phyloP scores from a whole-genome alignment of 2,888 invertebrate species.

The Bruchidius siliquastri region DNA sequence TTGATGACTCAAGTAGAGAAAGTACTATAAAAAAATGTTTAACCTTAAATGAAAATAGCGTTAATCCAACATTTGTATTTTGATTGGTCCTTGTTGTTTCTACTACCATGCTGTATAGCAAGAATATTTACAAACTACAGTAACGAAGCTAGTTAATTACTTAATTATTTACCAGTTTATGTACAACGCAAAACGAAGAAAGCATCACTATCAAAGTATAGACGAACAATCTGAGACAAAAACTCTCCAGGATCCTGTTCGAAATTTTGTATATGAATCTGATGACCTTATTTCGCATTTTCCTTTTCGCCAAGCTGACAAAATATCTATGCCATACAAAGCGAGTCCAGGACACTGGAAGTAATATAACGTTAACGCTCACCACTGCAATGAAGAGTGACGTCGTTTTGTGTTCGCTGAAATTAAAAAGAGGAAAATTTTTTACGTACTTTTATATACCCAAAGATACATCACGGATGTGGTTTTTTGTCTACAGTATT shows the following conservation, averaged over 20 bases:
- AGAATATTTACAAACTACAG: too few relatives aligned
- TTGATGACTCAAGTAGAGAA: too few relatives aligned
- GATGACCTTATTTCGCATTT: background rate
- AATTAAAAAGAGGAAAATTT: background rate
- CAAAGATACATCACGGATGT: too few relatives aligned
- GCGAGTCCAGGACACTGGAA: background rate
- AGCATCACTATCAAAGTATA: background rate
- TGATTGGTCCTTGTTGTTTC: too few relatives aligned
- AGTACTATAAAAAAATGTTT: too few relatives aligned
- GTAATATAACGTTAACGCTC: background rate
- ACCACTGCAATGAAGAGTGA: background rate
- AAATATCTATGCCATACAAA: background rate
- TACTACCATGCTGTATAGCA: too few relatives aligned
- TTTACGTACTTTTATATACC: too few relatives aligned
- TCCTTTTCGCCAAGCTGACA: background rate
- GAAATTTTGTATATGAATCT: background rate
- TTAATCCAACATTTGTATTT: too few relatives aligned
- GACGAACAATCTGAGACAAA: background rate
- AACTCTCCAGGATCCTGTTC: background rate
- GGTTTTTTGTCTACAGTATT: too few relatives aligned
- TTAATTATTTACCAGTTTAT: background rate
- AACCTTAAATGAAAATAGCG: too few relatives aligned
- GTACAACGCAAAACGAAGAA: background rate
- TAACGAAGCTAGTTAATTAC: too few relatives aligned
- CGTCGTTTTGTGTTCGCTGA: background rate